A percentile compares a stretch with the other conserved stretches of the same genome.
phyloP scores from a whole-genome alignment of 2,888 invertebrate genomes.

The Neuroscelio doddi region DNA sequence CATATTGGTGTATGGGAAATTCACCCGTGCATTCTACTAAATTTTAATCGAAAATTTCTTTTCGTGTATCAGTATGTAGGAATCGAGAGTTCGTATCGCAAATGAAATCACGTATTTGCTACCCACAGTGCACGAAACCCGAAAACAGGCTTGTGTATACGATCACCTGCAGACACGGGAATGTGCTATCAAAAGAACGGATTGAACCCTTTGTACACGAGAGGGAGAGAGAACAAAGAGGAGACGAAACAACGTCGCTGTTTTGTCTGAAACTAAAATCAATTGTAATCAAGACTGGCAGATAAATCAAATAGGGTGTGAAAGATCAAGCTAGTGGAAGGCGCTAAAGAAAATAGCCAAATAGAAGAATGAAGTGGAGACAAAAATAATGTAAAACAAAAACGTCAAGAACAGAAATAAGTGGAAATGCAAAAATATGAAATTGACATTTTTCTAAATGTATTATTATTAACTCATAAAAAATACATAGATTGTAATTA shows the following conservation, averaged over 20 bases:
- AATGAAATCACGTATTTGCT: slow-evolving; percentile 70
- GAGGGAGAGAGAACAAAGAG: neutral
- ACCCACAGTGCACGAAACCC: slow-evolving; percentile 58
- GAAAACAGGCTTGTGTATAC: slow-evolving; percentile 27
- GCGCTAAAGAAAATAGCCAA: slow-evolving; percentile 10
- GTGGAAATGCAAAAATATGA: too few relatives aligned
- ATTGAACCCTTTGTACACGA: slow-evolving; percentile 1
- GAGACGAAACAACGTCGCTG: slow-evolving; percentile 20
- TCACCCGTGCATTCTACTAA: too few relatives aligned
- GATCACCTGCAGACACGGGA: slow-evolving; percentile 17
- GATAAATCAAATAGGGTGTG: slow-evolving; percentile 60
- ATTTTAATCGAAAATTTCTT: too few relatives aligned
- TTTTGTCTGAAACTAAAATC: slow-evolving; percentile 58
- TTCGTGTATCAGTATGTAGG: slow-evolving; percentile 58
- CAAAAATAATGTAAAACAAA: neutral
- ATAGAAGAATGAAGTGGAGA: slow-evolving; percentile 14
- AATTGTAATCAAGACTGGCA: slow-evolving; percentile 62
- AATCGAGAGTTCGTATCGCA: slow-evolving; percentile 67
- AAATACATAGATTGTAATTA: too few relatives aligned
- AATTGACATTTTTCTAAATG: too few relatives aligned
- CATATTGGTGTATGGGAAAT: too few relatives aligned
- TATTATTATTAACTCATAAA: too few relatives aligned
- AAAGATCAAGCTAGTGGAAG: slow-evolving; percentile 31
- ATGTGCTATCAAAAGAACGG: slow-evolving; percentile 22
- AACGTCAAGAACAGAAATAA: neutral